These are phyloP conservation scores for Caenorhabditis sp. DNA, from an alignment of 2,888 invertebrate species.

Conservation along the genomic window DNA sequence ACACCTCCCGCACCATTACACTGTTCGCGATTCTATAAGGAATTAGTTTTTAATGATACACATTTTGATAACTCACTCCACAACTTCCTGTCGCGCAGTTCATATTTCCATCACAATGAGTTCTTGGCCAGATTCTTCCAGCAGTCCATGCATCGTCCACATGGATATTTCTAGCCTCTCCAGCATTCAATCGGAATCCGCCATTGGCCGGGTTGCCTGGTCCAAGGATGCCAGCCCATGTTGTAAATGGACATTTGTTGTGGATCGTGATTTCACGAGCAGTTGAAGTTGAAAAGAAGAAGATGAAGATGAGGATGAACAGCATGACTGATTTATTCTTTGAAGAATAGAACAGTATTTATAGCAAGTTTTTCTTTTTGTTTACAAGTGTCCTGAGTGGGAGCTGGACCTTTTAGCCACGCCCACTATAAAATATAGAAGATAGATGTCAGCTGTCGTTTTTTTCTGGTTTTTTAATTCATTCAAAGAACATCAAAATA, in stretches of 20 bases:
- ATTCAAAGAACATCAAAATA: too few relatives aligned
- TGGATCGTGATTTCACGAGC: slow-evolving; percentile 28
- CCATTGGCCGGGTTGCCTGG: slow-evolving; percentile 20
- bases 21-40: slow-evolving; percentile 21
- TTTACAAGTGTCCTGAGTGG: too few relatives aligned
- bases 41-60: too few relatives aligned
- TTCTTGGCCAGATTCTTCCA: slow-evolving; percentile 24
- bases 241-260: slow-evolving; percentile 59
- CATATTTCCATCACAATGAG: slow-evolving; percentile 24
- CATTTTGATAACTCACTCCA: slow-evolving; percentile 6
- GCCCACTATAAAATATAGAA: too few relatives aligned
- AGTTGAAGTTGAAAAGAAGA: too few relatives aligned
- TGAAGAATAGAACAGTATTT: too few relatives aligned
- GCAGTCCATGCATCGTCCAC: slow-evolving; percentile 18
- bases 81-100: slow-evolving; percentile 25
- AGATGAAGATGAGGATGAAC: too few relatives aligned
- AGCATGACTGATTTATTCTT: too few relatives aligned
- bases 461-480: too few relatives aligned
- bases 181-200: slow-evolving; percentile 15
- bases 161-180: background rate
- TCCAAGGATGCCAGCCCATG: slow-evolving; percentile 59
- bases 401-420: too few relatives aligned
- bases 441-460: too few relatives aligned
- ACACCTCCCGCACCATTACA: slow-evolving; percentile 72
- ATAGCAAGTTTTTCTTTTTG: too few relatives aligned